Evolutionary conservation across 1,140 invertebrate genomes (phyloP).

Genomic region (Mycetomoellerius zeteki): DNA sequence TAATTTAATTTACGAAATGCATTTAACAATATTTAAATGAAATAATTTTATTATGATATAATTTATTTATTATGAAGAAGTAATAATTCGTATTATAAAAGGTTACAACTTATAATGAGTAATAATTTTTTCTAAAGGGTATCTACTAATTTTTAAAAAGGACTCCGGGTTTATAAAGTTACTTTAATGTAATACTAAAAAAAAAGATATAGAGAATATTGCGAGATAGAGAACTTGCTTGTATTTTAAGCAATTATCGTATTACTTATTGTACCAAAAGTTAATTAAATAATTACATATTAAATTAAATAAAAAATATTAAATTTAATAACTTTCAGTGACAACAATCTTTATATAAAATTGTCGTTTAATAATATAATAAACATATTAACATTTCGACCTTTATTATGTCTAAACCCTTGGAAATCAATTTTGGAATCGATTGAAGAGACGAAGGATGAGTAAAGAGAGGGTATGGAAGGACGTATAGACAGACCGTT

Average conservation of each 20-base stretch:
- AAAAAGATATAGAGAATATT: not conserved
- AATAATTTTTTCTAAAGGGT: not conserved
- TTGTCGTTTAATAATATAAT: no score
- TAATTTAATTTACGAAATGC: not conserved
- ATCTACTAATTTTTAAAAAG: not conserved
- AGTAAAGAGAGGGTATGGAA: no score
- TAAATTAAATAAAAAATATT: not conserved
- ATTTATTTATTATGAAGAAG: not conserved
- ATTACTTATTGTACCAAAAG: not conserved
- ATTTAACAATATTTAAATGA: not conserved
- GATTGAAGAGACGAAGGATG: no score
- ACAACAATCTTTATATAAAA: no score
- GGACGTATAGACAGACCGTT: no score
- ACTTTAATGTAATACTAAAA: constrained; percentile 18
- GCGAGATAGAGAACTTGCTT: not conserved
- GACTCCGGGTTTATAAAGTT: not conserved
- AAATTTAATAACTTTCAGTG: no score
- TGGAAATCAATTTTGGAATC: no score
- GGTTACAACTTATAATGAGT: not conserved
- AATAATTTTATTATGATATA: no score
- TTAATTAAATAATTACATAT: constrained; percentile 21
- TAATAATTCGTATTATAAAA: not conserved
- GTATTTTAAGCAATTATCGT: not conserved
- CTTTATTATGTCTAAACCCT: no score
- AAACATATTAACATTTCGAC: no score